phyloP scores from a whole-genome alignment of 1,140 invertebrate genomes.

The Gryllus bimaculatus region DNA sequence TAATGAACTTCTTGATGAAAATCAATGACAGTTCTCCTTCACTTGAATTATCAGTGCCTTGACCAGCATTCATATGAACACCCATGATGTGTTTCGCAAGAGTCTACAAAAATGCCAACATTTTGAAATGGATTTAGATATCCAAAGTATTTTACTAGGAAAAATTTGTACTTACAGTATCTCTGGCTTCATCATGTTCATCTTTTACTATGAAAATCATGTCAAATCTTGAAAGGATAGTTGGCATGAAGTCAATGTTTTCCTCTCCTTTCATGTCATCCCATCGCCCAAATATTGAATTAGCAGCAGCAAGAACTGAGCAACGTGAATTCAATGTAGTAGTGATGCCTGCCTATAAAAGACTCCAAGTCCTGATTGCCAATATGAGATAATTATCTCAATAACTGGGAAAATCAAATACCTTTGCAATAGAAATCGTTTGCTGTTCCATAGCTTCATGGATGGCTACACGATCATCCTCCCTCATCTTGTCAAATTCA shows the following conservation, averaged over 20 bases:
- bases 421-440: constrained; percentile 99
- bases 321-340: constrained; percentile 97
- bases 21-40: constrained; percentile 74
- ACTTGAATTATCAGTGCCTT: constrained; percentile 42
- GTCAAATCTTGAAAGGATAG: constrained; percentile 98
- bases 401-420: constrained; percentile 28
- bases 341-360: constrained; percentile 83
- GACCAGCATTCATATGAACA: constrained; percentile 85
- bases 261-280: constrained; percentile 97
- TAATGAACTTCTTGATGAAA: constrained; percentile 88
- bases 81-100: constrained; percentile 95
- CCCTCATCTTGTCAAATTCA: constrained; percentile 99
- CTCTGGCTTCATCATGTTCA: constrained; percentile 80
- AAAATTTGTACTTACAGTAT: constrained; percentile 48
- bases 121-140: constrained; percentile 6
- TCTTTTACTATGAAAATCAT: constrained; percentile 99
- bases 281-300: constrained; percentile 97
- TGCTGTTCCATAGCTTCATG: constrained; percentile 99
- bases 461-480: constrained; percentile 98
- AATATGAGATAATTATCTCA: too few species aligned
- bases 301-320: constrained; percentile 96
- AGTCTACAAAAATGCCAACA: constrained; percentile 42
- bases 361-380: not conserved
- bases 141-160: not conserved
- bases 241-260: constrained; percentile 99